These are phyloP conservation scores for Chymomyza procnemis DNA, from an alignment of 2,888 invertebrate genomes.

Conservation along the genomic window DNA sequence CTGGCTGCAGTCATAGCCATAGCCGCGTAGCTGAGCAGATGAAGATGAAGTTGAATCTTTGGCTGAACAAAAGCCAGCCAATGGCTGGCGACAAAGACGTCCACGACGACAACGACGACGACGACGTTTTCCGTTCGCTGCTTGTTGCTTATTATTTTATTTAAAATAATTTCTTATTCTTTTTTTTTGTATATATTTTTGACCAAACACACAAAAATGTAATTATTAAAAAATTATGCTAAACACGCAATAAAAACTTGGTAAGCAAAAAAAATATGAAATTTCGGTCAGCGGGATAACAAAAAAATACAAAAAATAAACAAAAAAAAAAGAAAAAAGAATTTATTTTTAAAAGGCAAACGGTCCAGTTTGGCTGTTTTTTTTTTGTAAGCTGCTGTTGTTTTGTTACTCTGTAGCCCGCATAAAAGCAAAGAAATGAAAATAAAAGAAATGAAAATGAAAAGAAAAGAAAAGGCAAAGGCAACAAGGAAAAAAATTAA, in stretches of 20 bases:
- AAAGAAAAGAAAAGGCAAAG: constrained; percentile 8
- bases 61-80: constrained; percentile 15
- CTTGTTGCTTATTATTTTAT: constrained; percentile 47
- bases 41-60: neutral
- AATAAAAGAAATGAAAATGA: constrained; percentile 31
- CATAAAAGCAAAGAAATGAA: constrained; percentile 36
- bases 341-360: constrained; percentile 67
- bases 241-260: constrained; percentile 71
- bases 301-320: too few relatives aligned
- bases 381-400: constrained; percentile 30
- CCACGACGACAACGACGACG: neutral
- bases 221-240: constrained; percentile 73
- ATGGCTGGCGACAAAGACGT: neutral
- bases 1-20: constrained; percentile 42
- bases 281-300: constrained; percentile 18
- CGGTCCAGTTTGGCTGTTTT: constrained; percentile 46
- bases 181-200: constrained; percentile 22
- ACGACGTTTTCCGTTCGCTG: constrained; percentile 11
- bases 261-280: constrained; percentile 55
- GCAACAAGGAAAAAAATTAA: constrained; percentile 59
- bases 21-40: constrained; percentile 7
- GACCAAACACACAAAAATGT: constrained; percentile 69
- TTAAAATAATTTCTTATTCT: constrained; percentile 16
- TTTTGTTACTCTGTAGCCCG: constrained; percentile 33
- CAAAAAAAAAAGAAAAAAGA: too few relatives aligned